Conservation (phyloP, 2,888 invertebrate genomes). For the Brachyptera putata region DNA sequence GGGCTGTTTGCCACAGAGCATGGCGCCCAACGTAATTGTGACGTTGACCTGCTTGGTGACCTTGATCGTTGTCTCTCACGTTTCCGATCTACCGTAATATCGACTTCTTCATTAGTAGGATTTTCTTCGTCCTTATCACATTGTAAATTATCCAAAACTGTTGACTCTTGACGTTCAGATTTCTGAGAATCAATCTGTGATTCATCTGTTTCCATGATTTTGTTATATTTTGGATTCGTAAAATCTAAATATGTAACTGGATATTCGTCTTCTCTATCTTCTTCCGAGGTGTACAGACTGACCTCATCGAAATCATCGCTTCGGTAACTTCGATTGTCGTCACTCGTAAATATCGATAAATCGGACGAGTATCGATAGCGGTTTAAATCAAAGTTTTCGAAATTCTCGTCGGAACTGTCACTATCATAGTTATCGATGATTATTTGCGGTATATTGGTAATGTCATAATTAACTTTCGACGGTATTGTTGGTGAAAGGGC, state of each 20-base stretch:
- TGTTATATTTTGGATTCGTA: not conserved
- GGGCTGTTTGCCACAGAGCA: conserved; percentile 37
- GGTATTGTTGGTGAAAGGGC: too few species aligned
- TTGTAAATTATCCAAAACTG: not conserved
- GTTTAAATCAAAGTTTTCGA: not conserved
- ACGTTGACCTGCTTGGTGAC: not conserved
- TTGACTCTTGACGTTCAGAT: not conserved
- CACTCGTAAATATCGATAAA: not conserved
- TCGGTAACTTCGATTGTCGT: not conserved
- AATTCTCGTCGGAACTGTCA: not conserved
- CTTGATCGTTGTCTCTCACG: too few species aligned
- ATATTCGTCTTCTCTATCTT: not conserved
- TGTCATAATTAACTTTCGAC: not conserved
- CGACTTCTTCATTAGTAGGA: not conserved
- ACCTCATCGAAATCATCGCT: conserved; percentile 10
- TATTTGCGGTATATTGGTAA: not conserved
- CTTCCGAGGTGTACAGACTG: not conserved
- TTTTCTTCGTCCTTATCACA: too few species aligned
- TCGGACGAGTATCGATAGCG: not conserved
- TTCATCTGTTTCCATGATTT: not conserved
- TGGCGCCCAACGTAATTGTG: conserved; percentile 35
- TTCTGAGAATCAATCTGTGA: too few species aligned
- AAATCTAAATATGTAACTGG: not conserved
- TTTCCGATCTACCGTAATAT: too few species aligned
- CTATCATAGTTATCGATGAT: not conserved